phyloP scores from a whole-genome alignment of 92 coral and sea anemone genomes.

The Parazoanthus atlanticus region DNA sequence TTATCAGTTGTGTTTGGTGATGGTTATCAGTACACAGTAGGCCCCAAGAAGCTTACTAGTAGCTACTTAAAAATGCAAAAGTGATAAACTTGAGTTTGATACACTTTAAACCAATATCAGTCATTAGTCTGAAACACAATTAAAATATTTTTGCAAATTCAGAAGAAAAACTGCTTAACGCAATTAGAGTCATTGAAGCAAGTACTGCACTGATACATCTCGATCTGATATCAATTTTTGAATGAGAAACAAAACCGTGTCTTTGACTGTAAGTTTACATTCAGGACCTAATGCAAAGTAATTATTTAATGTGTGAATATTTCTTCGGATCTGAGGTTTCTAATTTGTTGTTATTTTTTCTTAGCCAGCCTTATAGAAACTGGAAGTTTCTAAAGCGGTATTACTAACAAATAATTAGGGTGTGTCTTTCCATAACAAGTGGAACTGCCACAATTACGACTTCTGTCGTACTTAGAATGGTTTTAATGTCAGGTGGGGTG shows the following conservation, averaged over 20 bases:
- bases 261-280: not conserved
- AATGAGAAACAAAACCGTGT: not conserved
- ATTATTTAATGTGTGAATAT: not conserved
- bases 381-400: not conserved
- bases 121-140: not conserved
- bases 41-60: not conserved
- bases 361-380: not conserved
- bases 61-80: too few relatives aligned
- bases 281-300: not conserved
- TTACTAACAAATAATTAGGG: not conserved
- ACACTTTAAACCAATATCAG: too few relatives aligned
- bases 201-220: too few relatives aligned
- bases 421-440: not conserved
- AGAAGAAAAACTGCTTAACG: too few relatives aligned
- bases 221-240: too few relatives aligned
- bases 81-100: not conserved
- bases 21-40: not conserved
- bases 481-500: not conserved
- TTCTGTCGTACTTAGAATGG: not conserved
- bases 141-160: too few relatives aligned
- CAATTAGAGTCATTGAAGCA: too few relatives aligned
- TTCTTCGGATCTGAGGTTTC: too few relatives aligned
- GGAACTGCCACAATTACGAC: not conserved
- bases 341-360: too few relatives aligned
- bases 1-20: too few relatives aligned